Evolutionary conservation across 2,888 invertebrate species (phyloP).

Genomic region (Mimas tiliae): DNA sequence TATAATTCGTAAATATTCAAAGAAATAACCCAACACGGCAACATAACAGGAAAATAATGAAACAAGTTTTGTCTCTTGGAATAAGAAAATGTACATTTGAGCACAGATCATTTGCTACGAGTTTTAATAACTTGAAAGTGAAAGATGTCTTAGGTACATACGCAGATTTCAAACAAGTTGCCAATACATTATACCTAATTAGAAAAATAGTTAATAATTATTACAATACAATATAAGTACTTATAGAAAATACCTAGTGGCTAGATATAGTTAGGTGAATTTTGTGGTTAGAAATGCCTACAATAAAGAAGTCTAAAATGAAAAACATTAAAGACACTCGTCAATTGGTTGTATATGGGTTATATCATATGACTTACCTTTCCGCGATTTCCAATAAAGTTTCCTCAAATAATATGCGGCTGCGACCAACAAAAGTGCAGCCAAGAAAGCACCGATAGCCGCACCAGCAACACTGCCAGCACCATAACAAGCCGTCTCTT

Average conservation of each 20-base stretch:
- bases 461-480: conserved; percentile 89
- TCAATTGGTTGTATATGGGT: conserved; percentile 20
- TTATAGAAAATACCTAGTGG: no score
- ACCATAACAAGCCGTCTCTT: conserved; percentile 85
- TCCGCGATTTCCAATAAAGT: conserved; percentile 86
- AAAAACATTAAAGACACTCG: neutral
- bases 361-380: conserved; percentile 82
- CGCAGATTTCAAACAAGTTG: neutral
- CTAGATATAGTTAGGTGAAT: neutral
- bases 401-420: conserved; percentile 85
- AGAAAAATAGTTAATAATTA: no score
- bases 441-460: conserved; percentile 88
- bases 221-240: no score
- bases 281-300: neutral
- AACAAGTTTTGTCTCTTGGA: conserved; percentile 6
- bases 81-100: neutral
- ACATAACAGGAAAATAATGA: conserved; percentile 22
- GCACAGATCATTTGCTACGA: neutral
- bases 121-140: conserved; percentile 18
- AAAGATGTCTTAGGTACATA: conserved; percentile 3
- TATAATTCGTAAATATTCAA: neutral
- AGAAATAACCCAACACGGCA: neutral
- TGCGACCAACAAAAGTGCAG: conserved; percentile 85
- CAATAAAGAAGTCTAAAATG: neutral
- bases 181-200: neutral